Evolutionary conservation across 1,140 invertebrate genomes (phyloP).

Genomic region (Atta texana): DNA sequence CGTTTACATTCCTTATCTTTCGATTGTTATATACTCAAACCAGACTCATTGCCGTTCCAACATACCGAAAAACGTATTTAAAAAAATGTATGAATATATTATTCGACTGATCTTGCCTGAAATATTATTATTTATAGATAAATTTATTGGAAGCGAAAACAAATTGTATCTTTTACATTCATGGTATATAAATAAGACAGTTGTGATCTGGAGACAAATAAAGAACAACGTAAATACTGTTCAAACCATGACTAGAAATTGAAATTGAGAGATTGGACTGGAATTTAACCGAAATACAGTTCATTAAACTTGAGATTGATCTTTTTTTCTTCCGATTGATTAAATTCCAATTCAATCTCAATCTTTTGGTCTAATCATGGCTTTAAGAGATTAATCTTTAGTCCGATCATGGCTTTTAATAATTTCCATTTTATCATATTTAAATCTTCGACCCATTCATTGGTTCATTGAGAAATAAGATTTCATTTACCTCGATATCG

Average conservation of each 20-base stretch:
- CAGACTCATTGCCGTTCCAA: not conserved
- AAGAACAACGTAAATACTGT: not conserved
- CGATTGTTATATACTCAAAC: not conserved
- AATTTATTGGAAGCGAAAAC: not conserved
- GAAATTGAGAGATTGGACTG: too few relatives aligned
- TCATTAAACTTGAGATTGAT: too few relatives aligned
- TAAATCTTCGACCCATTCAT: not conserved
- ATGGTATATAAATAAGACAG: not conserved
- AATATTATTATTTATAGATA: not conserved
- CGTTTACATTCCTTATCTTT: not conserved
- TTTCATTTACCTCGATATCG: not conserved
- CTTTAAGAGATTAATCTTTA: too few relatives aligned
- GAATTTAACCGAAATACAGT: too few relatives aligned
- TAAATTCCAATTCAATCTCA: too few relatives aligned
- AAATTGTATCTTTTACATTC: slow-evolving; percentile 2
- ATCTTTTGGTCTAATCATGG: too few relatives aligned
- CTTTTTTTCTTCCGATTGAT: too few relatives aligned
- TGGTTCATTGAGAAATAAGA: not conserved
- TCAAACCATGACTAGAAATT: not conserved
- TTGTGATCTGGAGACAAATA: not conserved
- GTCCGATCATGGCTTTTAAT: too few relatives aligned
- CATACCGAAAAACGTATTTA: not conserved
- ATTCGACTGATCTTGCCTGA: not conserved
- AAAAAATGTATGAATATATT: not conserved
- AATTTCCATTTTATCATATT: not conserved